A percentile compares a stretch with the other conserved stretches of the same genome.
These are phyloP conservation scores for Metellina segmentata DNA, from an alignment of 2,888 invertebrate species.

Conservation along the genomic window DNA sequence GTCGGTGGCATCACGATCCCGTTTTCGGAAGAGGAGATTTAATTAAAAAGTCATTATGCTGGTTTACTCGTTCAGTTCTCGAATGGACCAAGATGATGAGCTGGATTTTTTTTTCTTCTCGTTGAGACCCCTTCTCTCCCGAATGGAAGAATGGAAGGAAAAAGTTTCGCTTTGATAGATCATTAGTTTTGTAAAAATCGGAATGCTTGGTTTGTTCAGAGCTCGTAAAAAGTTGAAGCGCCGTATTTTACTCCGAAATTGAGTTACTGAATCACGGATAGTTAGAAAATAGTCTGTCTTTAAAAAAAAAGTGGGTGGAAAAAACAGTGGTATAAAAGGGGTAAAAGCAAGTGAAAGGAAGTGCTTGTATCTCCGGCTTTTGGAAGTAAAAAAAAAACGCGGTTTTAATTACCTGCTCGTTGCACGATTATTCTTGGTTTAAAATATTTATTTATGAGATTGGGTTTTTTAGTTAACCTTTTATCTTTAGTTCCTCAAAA, in stretches of 20 bases:
- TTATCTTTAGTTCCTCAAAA: too few species aligned
- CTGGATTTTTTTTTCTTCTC: slow-evolving; percentile 9
- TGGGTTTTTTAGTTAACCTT: too few species aligned
- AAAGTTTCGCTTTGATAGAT: slow-evolving; percentile 27
- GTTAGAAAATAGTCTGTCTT: background rate
- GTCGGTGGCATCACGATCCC: slow-evolving; percentile 7
- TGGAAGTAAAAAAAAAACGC: background rate
- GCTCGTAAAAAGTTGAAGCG: slow-evolving; percentile 8
- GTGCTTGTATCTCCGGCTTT: background rate
- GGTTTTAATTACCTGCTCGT: slow-evolving; percentile 5
- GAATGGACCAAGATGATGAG: background rate
- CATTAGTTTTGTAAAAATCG: slow-evolving; percentile 28
- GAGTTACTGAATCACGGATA: background rate
- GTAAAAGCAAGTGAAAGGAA: background rate
- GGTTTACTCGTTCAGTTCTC: background rate
- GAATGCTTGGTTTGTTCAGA: background rate
- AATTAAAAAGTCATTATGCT: slow-evolving; percentile 63
- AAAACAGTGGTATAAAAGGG: background rate
- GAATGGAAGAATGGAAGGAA: background rate
- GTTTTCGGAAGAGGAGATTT: slow-evolving; percentile 35
- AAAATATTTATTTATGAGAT: background rate
- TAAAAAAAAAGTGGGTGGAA: background rate
- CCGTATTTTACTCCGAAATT: slow-evolving; percentile 8
- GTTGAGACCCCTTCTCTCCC: background rate
- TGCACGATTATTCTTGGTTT: background rate